phyloP scores from a whole-genome alignment of 2,888 invertebrate genomes.

The Drosophila basisetae region DNA sequence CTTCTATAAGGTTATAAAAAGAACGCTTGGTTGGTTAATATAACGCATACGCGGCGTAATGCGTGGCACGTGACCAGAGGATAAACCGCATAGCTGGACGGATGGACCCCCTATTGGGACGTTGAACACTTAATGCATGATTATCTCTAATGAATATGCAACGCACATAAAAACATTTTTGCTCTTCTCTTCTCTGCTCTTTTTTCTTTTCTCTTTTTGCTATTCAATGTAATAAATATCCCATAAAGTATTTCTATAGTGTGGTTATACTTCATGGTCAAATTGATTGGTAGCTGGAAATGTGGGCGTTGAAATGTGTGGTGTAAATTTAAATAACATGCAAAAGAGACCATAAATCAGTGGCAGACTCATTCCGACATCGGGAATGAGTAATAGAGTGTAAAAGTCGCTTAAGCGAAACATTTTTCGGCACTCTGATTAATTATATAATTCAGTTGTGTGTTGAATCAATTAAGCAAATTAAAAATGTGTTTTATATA shows the following conservation, averaged over 20 bases:
- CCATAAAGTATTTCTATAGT: slow-evolving; percentile 48
- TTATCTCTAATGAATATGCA: slow-evolving; percentile 79
- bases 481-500: not conserved
- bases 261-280: slow-evolving; percentile 54
- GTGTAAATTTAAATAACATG: slow-evolving; percentile 20
- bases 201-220: not conserved
- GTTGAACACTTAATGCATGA: slow-evolving; percentile 72
- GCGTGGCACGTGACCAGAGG: slow-evolving; percentile 55
- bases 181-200: not conserved
- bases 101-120: slow-evolving; percentile 11
- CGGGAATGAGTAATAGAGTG: not conserved
- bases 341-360: slow-evolving; percentile 45
- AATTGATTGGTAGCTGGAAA: slow-evolving; percentile 9
- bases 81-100: slow-evolving; percentile 5
- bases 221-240: slow-evolving; percentile 41
- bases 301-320: not conserved
- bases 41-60: slow-evolving; percentile 62
- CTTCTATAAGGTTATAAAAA: not conserved
- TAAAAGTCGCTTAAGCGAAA: not conserved
- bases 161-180: slow-evolving; percentile 42
- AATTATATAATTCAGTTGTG: not conserved
- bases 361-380: not conserved
- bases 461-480: not conserved
- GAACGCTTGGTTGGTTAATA: slow-evolving; percentile 39
- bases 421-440: not conserved